Conservation (phyloP, 2,888 invertebrate genomes). For the Eupithecia subumbrata region DNA sequence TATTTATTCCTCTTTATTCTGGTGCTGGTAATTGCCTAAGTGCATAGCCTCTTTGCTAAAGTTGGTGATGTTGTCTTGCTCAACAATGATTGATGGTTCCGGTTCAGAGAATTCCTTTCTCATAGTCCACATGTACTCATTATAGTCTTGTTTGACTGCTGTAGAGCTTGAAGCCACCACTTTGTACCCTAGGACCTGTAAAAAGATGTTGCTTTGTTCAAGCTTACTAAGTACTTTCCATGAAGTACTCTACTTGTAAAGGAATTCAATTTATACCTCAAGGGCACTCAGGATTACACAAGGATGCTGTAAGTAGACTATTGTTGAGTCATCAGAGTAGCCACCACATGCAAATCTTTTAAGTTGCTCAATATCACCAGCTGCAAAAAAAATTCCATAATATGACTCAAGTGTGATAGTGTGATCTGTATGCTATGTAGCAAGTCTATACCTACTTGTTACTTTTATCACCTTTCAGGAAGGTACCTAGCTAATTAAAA, state of each 20-base stretch:
- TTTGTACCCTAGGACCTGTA: slow-evolving; percentile 92
- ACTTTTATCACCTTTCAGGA: background rate
- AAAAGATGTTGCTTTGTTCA: slow-evolving; percentile 34
- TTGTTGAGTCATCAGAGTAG: slow-evolving; percentile 92
- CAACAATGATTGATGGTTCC: slow-evolving; percentile 87
- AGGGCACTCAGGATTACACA: slow-evolving; percentile 93
- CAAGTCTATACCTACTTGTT: background rate
- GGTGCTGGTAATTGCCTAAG: slow-evolving; percentile 71
- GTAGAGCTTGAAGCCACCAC: slow-evolving; percentile 94
- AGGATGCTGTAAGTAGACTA: slow-evolving; percentile 94
- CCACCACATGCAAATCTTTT: slow-evolving; percentile 93
- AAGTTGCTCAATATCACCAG: slow-evolving; percentile 92
- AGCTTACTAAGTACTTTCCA: background rate
- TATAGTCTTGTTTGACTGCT: slow-evolving; percentile 93
- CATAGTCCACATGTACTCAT: slow-evolving; percentile 97
- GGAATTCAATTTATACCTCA: slow-evolving; percentile 78
- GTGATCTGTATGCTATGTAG: background rate
- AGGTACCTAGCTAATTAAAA: background rate
- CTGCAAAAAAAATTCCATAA: slow-evolving; percentile 61
- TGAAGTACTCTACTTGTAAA: background rate
- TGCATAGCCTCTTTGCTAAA: slow-evolving; percentile 85
- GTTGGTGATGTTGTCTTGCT: slow-evolving; percentile 85
- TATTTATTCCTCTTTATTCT: slow-evolving; percentile 75
- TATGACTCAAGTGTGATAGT: background rate
- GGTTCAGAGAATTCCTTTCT: slow-evolving; percentile 94